Conservation (phyloP, 2,113 vertebrate species). For the Brachypodius melanocephalos region DNA sequence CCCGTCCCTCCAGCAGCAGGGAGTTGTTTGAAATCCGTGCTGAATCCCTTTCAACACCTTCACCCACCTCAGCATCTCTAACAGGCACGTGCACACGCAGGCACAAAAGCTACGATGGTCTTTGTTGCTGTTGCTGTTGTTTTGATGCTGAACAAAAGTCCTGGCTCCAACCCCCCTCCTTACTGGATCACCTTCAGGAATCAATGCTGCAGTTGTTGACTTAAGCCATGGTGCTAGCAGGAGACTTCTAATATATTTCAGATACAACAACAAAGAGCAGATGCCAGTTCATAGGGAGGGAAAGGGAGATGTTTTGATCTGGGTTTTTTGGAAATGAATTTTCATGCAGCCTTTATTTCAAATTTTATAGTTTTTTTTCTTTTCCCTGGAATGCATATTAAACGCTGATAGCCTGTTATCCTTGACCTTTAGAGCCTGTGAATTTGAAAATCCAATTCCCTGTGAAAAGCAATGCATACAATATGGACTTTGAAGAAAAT, state of each 20-base stretch:
- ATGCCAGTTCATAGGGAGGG: constrained; percentile 27
- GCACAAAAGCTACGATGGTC: background rate
- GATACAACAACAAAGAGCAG: constrained; percentile 46
- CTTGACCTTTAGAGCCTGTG: constrained; percentile 51
- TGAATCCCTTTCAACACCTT: background rate
- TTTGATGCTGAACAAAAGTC: constrained; percentile 46
- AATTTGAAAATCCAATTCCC: constrained; percentile 70
- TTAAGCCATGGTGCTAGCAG: constrained; percentile 4
- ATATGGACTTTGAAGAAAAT: constrained; percentile 47
- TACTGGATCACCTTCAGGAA: constrained; percentile 52
- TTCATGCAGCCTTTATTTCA: constrained; percentile 59
- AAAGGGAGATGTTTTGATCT: constrained; percentile 50
- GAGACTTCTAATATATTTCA: constrained; percentile 49
- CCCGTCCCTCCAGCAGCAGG: background rate
- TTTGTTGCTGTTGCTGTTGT: constrained; percentile 4
- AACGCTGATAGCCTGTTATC: constrained; percentile 69
- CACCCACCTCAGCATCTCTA: background rate
- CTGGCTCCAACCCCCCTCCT: background rate
- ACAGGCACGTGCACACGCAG: background rate
- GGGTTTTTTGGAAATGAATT: constrained; percentile 49
- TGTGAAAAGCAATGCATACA: constrained; percentile 46
- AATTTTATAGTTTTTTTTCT: constrained; percentile 13
- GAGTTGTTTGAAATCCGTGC: background rate
- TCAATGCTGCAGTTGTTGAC: constrained; percentile 58
- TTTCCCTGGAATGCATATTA: constrained; percentile 57